Base-by-base conservation (phyloP, 2,888 invertebrate species). In the Galerucella nymphaeae region DNA sequence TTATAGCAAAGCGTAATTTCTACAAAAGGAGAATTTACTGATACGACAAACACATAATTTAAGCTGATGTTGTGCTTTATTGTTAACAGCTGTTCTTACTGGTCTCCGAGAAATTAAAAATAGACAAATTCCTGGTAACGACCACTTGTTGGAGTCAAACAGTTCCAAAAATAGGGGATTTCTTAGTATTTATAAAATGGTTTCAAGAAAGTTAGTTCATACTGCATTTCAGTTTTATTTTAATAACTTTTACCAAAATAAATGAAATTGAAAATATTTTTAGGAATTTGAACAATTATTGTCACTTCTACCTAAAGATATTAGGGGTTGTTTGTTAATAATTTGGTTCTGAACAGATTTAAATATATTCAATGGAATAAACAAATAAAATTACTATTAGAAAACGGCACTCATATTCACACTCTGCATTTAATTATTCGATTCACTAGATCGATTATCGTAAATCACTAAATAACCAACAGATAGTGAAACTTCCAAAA, bases 101-200 rank as follows among this genome's bases (percentile, higher is more conserved):
- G 61, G 61, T 42, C 42, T 62, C 18, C 42, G 13, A 41, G 18
- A 42, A 38, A 62, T 42, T 62, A 62, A 62, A 62, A 62, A 62
- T 62, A 62, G 61, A 18, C 16, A 18, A 18, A 11, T 62, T 62
- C 61, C 11, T 62, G 61, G 61, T 62, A 62, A 62, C 61, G 42
- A 42, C 61, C 30, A 62, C 61, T 62, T 62, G 61, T 42, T 41
- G 42, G 61, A 62, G 61, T 62, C 61, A 42, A 42, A 42, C 42
- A 62, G 61, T 42, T 62, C 61, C 61, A 62, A 62, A 62, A 62
- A 62, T 62, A 62, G 61, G n/a, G 42, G 42, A 41, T 62, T 62
- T 62, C 61, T 62, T 18, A 42, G 61, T 62, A 62, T 38, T 62
- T 62, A 30, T 62, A 62, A 42, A 41, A 53, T 53, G 18, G 53